Conservation (phyloP, 2,113 vertebrate species). For the Phoxinus phoxinus region DNA sequence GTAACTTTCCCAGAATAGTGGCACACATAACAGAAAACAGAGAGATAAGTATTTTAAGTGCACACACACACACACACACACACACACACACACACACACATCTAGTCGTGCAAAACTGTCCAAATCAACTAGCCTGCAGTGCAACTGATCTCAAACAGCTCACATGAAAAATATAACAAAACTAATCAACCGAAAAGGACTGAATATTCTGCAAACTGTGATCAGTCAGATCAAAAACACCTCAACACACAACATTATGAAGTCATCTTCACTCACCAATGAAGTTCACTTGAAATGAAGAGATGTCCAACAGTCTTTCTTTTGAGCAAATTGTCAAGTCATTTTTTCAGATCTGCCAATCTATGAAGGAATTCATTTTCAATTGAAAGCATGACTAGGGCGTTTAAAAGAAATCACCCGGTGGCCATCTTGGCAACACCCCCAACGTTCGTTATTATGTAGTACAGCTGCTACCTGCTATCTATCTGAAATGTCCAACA, state of each 20-base stretch:
- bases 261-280: constrained; percentile 4
- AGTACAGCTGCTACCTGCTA: not conserved
- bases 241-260: not conserved
- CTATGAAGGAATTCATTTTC: not conserved
- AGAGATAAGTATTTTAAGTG: too few species aligned
- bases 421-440: constrained; percentile 32
- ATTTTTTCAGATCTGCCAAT: not conserved
- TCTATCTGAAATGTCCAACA: not conserved
- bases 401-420: not conserved
- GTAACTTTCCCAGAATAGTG: not conserved
- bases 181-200: not conserved
- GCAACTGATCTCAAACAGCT: not conserved
- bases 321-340: not conserved
- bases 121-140: not conserved
- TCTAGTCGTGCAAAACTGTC: not conserved
- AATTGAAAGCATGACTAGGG: constrained; percentile 1
- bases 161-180: not conserved
- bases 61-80: too few species aligned
- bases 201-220: too few species aligned
- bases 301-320: not conserved
- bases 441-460: not conserved
- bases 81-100: too few species aligned
- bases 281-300: not conserved
- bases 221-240: not conserved
- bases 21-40: not conserved